phyloP scores from a whole-genome alignment of 2,888 invertebrate genomes.

The Polydrusus tereticollis region DNA sequence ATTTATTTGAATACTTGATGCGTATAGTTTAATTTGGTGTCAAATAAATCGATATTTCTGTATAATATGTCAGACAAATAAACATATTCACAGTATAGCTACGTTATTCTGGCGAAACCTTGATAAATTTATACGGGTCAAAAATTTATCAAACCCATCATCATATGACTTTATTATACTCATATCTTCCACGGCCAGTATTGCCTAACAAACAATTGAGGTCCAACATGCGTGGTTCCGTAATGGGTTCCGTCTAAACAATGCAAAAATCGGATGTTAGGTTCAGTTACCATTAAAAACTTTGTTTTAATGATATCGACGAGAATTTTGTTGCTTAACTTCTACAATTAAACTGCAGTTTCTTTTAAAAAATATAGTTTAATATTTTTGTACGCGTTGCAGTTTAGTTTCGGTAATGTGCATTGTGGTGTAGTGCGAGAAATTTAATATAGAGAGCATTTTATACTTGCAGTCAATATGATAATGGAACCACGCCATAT shows the following conservation, averaged over 20 bases:
- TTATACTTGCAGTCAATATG: slow-evolving; percentile 6
- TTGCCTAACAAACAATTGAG: slow-evolving; percentile 51
- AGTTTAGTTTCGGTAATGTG: neutral
- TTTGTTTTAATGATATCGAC: slow-evolving; percentile 19
- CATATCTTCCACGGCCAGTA: slow-evolving; percentile 3
- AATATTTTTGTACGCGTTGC: neutral
- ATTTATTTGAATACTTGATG: no score
- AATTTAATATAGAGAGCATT: neutral
- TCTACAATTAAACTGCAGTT: slow-evolving; percentile 12
- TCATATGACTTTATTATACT: slow-evolving; percentile 19
- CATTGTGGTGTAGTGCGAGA: neutral
- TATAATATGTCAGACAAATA: no score
- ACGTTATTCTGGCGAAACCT: neutral
- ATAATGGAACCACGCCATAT: slow-evolving; percentile 55
- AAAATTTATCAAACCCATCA: slow-evolving; percentile 33
- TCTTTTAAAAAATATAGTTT: slow-evolving; percentile 6
- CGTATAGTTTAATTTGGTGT: no score
- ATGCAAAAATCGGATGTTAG: slow-evolving; percentile 37
- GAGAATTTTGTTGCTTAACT: slow-evolving; percentile 10
- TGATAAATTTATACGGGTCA: slow-evolving; percentile 30
- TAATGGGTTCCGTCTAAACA: slow-evolving; percentile 39
- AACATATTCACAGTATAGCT: no score
- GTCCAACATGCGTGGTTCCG: slow-evolving; percentile 51
- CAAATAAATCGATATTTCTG: no score
- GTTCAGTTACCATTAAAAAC: slow-evolving; percentile 17